Evolutionary conservation across 2,797 vertebrate genomes (phyloP), one percentile per base, ranked within the genome.

Genomic region (Cottoperca gobio): DNA sequence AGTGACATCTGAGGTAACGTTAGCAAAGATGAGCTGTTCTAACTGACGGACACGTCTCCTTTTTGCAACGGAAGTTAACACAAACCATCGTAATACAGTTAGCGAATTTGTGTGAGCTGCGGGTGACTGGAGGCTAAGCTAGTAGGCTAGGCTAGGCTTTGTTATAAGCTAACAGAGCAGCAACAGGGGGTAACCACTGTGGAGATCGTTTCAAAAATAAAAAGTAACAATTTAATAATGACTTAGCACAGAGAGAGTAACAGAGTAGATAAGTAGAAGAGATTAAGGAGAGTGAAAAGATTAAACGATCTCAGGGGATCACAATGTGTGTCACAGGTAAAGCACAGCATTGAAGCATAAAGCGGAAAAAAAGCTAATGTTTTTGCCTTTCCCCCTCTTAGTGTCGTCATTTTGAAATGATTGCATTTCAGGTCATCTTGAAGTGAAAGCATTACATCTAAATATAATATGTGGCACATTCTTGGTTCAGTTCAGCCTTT

Each of bases 401-500:
- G 37, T 45, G 48, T 57, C 16, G 24, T 55, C 37, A 35, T 63
- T 45, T 21, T 50, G 12, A 67, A 62, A 46, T 53, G 19, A 72
- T 50, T 53, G 1, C 23, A 53, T 31, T 62, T 45, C 19, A 21
- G 13, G 12, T 52, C 9, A 55, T 26, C 42, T 26, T 49, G 28
- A 39, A 64, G 45, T 52, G 0, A 70, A 24, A 33, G 70, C 37
- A 58, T 48, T 26, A 19, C 58, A 24, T 69, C 6, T 16, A 24
- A 48, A 35, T 60, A 0, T 37, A 24, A 43, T 33, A 21, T 8
- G 24, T 60, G 33, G 64, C 61, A 42, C 10, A 65, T 69, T 69
- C 12, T 69, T 19, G n/a, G 23, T 42, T 31, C 40, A 46, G 33
- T 26, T 65, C 14, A 49, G 24, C 50, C 16, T 63, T 77, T 81